These are phyloP conservation scores for Caenorhabditis sulstoni DNA, from an alignment of 2,888 invertebrate genomes.

Conservation along the genomic window DNA sequence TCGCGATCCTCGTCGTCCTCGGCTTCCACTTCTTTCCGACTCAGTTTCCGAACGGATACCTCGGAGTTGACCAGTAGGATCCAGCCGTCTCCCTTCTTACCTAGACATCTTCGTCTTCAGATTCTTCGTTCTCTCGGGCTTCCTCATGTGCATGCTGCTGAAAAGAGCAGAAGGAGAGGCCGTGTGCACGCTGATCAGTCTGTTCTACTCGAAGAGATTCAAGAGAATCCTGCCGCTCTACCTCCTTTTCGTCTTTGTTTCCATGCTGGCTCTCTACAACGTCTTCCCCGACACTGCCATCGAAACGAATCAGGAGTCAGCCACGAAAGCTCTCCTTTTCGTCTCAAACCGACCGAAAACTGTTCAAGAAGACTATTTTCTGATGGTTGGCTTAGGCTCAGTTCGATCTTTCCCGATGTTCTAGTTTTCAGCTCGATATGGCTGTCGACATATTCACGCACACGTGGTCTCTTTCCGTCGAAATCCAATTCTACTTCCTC, in stretches of 20 bases:
- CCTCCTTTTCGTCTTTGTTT: slow-evolving; percentile 23
- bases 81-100: too few relatives aligned
- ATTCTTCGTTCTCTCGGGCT: slow-evolving; percentile 52
- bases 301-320: slow-evolving; percentile 38
- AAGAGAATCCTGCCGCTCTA: slow-evolving; percentile 49
- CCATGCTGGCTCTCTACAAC: slow-evolving; percentile 27
- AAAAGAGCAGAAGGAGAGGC: slow-evolving; percentile 10
- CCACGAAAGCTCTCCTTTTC: slow-evolving; percentile 30
- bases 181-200: slow-evolving; percentile 6
- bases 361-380: slow-evolving; percentile 38
- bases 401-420: background rate
- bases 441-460: slow-evolving; percentile 47
- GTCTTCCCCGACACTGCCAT: slow-evolving; percentile 49
- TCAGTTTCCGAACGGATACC: slow-evolving; percentile 46
- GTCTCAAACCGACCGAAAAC: slow-evolving; percentile 37
- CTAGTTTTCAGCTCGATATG: slow-evolving; percentile 16
- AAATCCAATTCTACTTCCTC: slow-evolving; percentile 49
- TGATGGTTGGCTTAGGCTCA: slow-evolving; percentile 17
- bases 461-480: slow-evolving; percentile 50
- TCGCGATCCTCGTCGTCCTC: slow-evolving; percentile 46
- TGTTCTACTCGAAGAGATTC: slow-evolving; percentile 47
- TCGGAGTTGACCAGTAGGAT: slow-evolving; percentile 57
- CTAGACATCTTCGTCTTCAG: slow-evolving; percentile 18
- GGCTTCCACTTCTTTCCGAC: slow-evolving; percentile 51
- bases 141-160: slow-evolving; percentile 50